A percentile compares a stretch with the other conserved stretches of the same genome.
phyloP scores from a whole-genome alignment of 2,888 invertebrate genomes.

The Tenthredo livida region DNA sequence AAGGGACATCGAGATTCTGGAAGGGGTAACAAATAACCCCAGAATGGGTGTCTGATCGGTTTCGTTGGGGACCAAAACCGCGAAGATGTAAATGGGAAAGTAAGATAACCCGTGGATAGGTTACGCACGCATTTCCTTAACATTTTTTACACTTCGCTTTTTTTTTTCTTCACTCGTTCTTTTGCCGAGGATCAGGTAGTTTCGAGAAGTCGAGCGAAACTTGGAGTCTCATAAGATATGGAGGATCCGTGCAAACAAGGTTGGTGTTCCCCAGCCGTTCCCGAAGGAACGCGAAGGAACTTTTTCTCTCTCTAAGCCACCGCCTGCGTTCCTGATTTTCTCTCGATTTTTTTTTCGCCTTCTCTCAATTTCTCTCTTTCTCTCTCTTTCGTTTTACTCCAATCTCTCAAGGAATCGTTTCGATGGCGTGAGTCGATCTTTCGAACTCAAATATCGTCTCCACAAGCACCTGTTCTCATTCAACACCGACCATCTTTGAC shows the following conservation, averaged over 20 bases:
- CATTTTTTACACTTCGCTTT: neutral
- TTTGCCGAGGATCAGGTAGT: constrained; percentile 12
- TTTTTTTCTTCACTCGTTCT: neutral
- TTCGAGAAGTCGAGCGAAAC: constrained; percentile 25
- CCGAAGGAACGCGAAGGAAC: constrained; percentile 43
- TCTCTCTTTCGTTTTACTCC: neutral
- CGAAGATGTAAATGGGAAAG: constrained; percentile 28
- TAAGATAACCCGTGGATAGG: constrained; percentile 33
- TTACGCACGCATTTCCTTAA: constrained; percentile 35
- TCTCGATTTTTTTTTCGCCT: neutral
- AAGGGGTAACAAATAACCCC: constrained; percentile 16
- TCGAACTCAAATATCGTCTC: neutral
- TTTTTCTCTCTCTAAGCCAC: constrained; percentile 6
- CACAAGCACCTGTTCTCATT: neutral
- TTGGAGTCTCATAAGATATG: constrained; percentile 49
- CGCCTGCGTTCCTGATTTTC: constrained; percentile 9
- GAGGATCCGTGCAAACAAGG: constrained; percentile 43
- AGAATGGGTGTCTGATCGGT: constrained; percentile 31
- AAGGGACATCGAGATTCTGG: neutral
- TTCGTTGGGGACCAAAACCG: constrained; percentile 17
- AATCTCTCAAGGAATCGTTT: neutral
- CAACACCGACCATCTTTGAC: neutral
- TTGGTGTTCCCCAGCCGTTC: constrained; percentile 40
- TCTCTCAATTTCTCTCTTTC: neutral
- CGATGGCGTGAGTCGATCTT: neutral